Percentiles rank a stretch among this genome's conserved stretches.
Evolutionary conservation across 2,113 vertebrate genomes (phyloP).

Genomic region (Centropus unirufus): DNA sequence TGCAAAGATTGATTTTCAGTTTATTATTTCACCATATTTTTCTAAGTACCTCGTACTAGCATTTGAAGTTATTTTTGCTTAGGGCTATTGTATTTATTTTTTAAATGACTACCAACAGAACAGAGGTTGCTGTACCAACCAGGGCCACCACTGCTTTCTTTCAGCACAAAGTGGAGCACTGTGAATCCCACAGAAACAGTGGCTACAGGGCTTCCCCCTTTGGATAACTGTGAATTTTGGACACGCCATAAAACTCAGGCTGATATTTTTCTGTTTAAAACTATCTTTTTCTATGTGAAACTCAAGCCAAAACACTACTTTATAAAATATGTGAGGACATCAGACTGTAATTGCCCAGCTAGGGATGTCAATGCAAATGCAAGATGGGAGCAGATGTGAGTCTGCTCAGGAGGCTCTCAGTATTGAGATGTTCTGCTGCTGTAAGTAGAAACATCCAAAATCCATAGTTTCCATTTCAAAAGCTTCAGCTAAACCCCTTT

Average conservation of each 20-base stretch:
- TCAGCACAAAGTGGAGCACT: background rate
- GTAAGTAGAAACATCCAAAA: background rate
- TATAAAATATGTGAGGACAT: background rate
- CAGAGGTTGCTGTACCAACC: background rate
- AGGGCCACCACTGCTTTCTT: background rate
- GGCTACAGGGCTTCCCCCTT: background rate
- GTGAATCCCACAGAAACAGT: background rate
- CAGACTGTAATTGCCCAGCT: background rate
- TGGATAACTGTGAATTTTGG: background rate
- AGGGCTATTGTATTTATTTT: background rate
- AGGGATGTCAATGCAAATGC: background rate
- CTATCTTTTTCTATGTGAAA: background rate
- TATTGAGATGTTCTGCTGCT: background rate
- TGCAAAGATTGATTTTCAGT: background rate
- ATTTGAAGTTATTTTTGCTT: background rate
- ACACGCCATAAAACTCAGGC: background rate
- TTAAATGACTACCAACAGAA: background rate
- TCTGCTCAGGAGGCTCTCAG: background rate
- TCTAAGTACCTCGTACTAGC: background rate
- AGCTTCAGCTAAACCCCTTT: background rate
- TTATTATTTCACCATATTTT: background rate
- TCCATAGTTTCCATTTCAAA: background rate
- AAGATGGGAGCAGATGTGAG: background rate
- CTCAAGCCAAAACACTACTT: background rate
- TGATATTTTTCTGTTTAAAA: background rate